phyloP scores from a whole-genome alignment of 2,888 invertebrate species.

The Galerucella calmariensis region DNA sequence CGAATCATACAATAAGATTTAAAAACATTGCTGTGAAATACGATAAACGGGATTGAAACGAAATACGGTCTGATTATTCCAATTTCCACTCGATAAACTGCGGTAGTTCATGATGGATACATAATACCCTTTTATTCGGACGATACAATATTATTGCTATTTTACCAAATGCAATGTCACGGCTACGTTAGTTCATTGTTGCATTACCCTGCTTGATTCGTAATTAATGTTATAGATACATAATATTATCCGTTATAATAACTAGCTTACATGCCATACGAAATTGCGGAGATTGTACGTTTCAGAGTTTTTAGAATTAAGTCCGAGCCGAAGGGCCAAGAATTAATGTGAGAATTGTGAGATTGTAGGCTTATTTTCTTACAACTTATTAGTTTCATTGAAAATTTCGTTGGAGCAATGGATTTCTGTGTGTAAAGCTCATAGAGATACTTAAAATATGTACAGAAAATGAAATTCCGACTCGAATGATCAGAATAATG shows the following conservation, averaged over 20 bases:
- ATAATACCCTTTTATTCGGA: constrained; percentile 38
- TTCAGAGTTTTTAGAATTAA: background rate
- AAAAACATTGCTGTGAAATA: constrained; percentile 15
- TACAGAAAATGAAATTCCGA: too few species aligned
- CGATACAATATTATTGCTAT: constrained; percentile 31
- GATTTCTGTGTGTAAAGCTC: too few species aligned
- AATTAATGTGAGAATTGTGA: background rate
- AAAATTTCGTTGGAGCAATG: too few species aligned
- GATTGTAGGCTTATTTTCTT: too few species aligned
- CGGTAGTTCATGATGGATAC: constrained; percentile 37
- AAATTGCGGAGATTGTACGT: background rate
- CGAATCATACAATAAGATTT: constrained; percentile 5
- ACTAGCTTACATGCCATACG: background rate
- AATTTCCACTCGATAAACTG: constrained; percentile 37
- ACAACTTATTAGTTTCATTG: too few species aligned
- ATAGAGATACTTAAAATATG: too few species aligned
- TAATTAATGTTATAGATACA: constrained; percentile 7
- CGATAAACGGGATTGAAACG: constrained; percentile 24
- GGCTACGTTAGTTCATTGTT: constrained; percentile 17
- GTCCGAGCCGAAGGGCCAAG: background rate
- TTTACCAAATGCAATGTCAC: constrained; percentile 25
- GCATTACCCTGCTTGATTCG: constrained; percentile 10
- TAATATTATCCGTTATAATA: background rate
- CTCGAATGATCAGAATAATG: too few species aligned
- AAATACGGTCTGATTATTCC: constrained; percentile 38